Evolutionary conservation across 2,797 vertebrate species (phyloP).

Genomic region (Paedocypris micromegethes): DNA sequence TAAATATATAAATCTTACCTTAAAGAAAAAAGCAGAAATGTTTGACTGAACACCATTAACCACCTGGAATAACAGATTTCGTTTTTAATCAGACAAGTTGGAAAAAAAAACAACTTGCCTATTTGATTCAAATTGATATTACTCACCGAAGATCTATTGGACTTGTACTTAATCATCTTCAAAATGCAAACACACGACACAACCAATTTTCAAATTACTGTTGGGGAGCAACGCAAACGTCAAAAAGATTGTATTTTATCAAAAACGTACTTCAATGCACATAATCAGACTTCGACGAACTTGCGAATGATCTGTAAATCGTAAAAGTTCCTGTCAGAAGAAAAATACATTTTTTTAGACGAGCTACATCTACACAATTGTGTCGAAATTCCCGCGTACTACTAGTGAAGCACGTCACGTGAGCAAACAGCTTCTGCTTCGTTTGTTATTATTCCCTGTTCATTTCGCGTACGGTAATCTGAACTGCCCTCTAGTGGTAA

Average conservation of each 20-base stretch:
- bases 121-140: background rate
- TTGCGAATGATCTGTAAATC: no score
- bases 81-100: no score
- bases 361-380: background rate
- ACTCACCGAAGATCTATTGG: conserved; percentile 37
- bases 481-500: conserved; percentile 19
- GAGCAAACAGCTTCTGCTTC: conserved; percentile 2
- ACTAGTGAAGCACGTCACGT: background rate
- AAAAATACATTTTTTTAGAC: no score
- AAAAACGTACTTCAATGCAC: no score
- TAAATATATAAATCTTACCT: conserved; percentile 44
- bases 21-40: conserved; percentile 64
- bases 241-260: no score
- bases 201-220: background rate
- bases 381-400: conserved; percentile 26
- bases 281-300: no score
- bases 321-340: no score
- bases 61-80: conserved; percentile 49
- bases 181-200: background rate
- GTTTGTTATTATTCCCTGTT: background rate
- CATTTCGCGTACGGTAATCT: no score
- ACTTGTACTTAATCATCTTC: conserved; percentile 35
- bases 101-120: no score
- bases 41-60: conserved; percentile 50
- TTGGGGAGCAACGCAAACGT: background rate